Conservation (phyloP, 2,797 vertebrate genomes). For the Periparus ater region DNA sequence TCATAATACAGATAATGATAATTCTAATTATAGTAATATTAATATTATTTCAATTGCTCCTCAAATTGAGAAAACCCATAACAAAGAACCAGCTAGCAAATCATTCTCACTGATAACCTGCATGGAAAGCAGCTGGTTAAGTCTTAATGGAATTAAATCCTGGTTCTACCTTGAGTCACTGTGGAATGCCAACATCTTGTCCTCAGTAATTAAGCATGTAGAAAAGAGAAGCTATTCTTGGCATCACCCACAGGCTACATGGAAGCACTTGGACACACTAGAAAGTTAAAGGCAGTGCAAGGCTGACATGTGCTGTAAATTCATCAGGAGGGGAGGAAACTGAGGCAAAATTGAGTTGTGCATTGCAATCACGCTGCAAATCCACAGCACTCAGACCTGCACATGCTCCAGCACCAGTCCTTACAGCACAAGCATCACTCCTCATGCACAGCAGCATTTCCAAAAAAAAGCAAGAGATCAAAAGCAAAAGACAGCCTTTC, state of each 20-base stretch:
- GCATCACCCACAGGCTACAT: background rate
- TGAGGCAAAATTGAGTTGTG: constrained; percentile 1
- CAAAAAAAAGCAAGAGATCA: constrained; percentile 23
- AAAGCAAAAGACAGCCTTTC: constrained; percentile 45
- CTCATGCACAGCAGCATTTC: background rate
- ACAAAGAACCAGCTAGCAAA: background rate
- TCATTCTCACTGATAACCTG: background rate
- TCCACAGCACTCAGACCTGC: background rate
- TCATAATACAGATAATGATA: background rate
- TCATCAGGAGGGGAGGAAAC: constrained; percentile 4
- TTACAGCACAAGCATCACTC: background rate
- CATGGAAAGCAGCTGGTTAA: background rate
- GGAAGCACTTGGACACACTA: background rate
- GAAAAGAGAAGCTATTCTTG: background rate
- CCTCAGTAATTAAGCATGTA: background rate
- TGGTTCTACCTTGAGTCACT: background rate
- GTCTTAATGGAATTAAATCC: background rate
- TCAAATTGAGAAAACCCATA: background rate
- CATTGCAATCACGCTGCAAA: background rate
- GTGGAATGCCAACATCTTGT: background rate
- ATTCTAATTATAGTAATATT: background rate
- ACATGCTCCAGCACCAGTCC: background rate
- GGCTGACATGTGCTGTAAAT: background rate
- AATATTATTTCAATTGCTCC: background rate
- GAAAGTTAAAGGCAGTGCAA: background rate